Evolutionary conservation across 2,113 vertebrate genomes (phyloP).

Genomic region (Peromyscus polionotus): DNA sequence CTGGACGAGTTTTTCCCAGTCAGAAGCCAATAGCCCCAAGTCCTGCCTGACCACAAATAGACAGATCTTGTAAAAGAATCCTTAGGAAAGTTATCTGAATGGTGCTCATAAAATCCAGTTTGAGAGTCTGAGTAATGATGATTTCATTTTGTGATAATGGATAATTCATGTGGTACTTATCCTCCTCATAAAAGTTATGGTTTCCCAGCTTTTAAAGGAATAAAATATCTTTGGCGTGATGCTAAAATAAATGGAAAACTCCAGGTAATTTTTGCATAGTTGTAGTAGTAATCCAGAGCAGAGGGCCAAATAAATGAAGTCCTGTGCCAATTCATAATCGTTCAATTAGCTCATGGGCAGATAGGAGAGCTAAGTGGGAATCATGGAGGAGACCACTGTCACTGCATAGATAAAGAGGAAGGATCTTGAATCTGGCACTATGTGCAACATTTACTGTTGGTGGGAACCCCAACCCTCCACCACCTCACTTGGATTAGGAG

Average conservation of each 20-base stretch:
- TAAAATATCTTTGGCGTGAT: neutral
- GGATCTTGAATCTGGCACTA: neutral
- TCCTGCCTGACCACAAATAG: neutral
- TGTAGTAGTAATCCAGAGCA: neutral
- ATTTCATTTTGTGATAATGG: constrained; percentile 3
- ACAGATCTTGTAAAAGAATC: neutral
- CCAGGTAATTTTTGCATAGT: neutral
- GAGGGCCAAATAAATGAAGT: neutral
- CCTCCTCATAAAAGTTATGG: neutral
- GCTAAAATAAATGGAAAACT: constrained; percentile 25
- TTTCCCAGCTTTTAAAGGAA: constrained; percentile 9
- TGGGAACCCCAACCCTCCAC: neutral
- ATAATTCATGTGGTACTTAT: neutral
- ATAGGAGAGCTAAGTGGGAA: neutral
- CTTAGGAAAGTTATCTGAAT: neutral
- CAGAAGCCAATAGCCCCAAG: neutral
- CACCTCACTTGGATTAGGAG: neutral
- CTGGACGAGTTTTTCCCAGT: neutral
- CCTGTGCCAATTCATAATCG: neutral
- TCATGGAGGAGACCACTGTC: neutral
- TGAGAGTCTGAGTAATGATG: neutral
- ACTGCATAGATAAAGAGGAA: neutral
- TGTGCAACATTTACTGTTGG: neutral
- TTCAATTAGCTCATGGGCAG: neutral
- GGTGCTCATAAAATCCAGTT: neutral